Evolutionary conservation across 2,888 invertebrate genomes (phyloP).

Genomic region (Mechanitis mazaeus): DNA sequence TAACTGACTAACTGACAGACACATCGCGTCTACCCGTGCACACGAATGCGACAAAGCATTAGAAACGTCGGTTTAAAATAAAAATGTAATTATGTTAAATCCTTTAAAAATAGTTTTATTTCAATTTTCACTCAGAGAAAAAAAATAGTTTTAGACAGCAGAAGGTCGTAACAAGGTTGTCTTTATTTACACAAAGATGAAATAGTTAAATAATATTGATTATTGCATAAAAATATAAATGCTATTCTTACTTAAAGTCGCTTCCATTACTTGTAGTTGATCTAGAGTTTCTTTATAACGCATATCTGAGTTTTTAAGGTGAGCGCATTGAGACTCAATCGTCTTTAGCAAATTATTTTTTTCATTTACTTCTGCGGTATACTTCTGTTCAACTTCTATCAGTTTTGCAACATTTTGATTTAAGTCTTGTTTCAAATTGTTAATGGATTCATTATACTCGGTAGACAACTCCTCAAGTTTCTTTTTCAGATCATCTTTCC

Average conservation of each 20-base stretch:
- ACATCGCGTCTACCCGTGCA: too few species aligned
- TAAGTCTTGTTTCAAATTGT: conserved; percentile 47
- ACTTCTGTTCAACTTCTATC: conserved; percentile 53
- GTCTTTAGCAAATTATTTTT: conserved; percentile 44
- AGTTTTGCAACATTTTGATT: conserved; percentile 43
- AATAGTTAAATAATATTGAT: too few species aligned
- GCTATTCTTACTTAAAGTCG: conserved; percentile 37
- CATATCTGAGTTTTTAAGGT: conserved; percentile 48
- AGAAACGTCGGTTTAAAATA: too few species aligned
- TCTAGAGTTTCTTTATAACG: conserved; percentile 25
- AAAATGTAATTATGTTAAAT: too few species aligned
- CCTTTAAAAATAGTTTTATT: too few species aligned
- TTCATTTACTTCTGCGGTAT: conserved; percentile 43
- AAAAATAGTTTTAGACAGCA: too few species aligned
- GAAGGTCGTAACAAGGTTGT: too few species aligned
- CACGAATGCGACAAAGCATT: too few species aligned
- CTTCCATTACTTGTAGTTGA: conserved; percentile 25
- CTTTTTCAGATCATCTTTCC: conserved; percentile 61
- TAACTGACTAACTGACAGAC: too few species aligned
- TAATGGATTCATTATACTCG: conserved; percentile 52
- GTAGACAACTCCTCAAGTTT: conserved; percentile 48
- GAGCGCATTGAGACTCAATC: conserved; percentile 41
- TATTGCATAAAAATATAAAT: not conserved
- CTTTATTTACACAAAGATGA: too few species aligned
- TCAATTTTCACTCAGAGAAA: too few species aligned